These are phyloP conservation scores for Anarrhichthys ocellatus DNA, from an alignment of 2,113 vertebrate genomes.

Conservation along the genomic window DNA sequence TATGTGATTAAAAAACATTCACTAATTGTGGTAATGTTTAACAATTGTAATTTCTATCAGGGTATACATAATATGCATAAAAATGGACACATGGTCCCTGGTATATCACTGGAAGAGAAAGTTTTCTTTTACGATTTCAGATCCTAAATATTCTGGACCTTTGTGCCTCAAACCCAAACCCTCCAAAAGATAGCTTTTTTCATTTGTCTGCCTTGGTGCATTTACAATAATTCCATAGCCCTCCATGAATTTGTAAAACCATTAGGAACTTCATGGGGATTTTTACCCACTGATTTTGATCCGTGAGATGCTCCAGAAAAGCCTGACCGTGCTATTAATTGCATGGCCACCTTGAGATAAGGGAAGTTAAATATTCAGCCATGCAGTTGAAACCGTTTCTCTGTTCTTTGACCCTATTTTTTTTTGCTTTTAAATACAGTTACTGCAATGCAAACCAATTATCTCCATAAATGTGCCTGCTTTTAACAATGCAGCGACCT, in stretches of 20 bases:
- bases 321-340: slow-evolving; percentile 44
- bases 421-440: slow-evolving; percentile 62
- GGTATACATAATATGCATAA: slow-evolving; percentile 3
- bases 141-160: slow-evolving; percentile 37
- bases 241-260: slow-evolving; percentile 64
- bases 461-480: slow-evolving; percentile 62
- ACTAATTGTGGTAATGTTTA: slow-evolving; percentile 11
- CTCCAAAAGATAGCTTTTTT: slow-evolving; percentile 14
- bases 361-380: slow-evolving; percentile 55
- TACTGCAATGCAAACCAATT: slow-evolving; percentile 70
- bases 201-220: slow-evolving; percentile 33
- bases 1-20: slow-evolving; percentile 16
- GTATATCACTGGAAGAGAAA: background rate
- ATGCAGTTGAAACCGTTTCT: slow-evolving; percentile 35
- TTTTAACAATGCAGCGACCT: slow-evolving; percentile 59
- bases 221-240: slow-evolving; percentile 58
- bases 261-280: slow-evolving; percentile 74
- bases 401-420: slow-evolving; percentile 49
- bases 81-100: background rate
- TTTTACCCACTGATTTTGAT: slow-evolving; percentile 64
- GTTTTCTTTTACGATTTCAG: background rate
- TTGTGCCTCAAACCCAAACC: slow-evolving; percentile 31
- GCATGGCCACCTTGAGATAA: slow-evolving; percentile 75
- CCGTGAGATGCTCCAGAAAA: slow-evolving; percentile 57
- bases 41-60: background rate